phyloP scores from a whole-genome alignment of 1,140 invertebrate species.

The Pseudomyrmex flavicornis region DNA sequence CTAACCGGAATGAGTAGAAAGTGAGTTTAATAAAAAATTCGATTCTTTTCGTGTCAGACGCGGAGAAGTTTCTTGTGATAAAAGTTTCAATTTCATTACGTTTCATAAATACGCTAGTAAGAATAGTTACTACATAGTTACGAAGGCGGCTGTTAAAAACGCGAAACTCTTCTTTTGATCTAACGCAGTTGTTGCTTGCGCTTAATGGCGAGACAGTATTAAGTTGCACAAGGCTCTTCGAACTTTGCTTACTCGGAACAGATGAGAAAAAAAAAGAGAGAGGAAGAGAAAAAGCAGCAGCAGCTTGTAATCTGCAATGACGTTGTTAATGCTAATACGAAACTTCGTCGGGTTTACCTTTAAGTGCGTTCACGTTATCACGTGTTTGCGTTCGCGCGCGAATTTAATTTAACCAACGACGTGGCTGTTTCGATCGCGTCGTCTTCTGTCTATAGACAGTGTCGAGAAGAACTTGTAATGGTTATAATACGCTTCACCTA shows the following conservation, averaged over 20 bases:
- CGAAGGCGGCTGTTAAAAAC: constrained; percentile 24
- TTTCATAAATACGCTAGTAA: constrained; percentile 27
- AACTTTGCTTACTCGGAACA: constrained; percentile 42
- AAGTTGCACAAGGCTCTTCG: constrained; percentile 45
- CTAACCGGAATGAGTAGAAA: neutral
- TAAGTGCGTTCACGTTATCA: constrained; percentile 12
- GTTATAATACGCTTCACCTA: constrained; percentile 9
- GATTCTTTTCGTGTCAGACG: neutral
- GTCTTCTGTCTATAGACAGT: neutral
- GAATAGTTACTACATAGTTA: constrained; percentile 42
- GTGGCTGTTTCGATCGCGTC: constrained; percentile 11
- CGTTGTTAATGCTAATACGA: constrained; percentile 55
- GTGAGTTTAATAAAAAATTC: constrained; percentile 34
- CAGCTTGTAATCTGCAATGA: constrained; percentile 31
- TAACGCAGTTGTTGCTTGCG: constrained; percentile 40
- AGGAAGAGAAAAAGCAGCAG: constrained; percentile 14
- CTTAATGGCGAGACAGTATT: constrained; percentile 46
- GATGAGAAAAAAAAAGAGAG: neutral
- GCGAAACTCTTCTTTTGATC: constrained; percentile 30
- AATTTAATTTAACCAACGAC: constrained; percentile 24
- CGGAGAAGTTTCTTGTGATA: constrained; percentile 8
- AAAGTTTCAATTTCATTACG: constrained; percentile 35
- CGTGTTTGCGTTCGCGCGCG: constrained; percentile 1
- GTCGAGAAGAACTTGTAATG: constrained; percentile 4
- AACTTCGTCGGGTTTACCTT: constrained; percentile 30